These are phyloP conservation scores for Troilus luridus DNA, from an alignment of 2,888 invertebrate genomes.

Conservation along the genomic window DNA sequence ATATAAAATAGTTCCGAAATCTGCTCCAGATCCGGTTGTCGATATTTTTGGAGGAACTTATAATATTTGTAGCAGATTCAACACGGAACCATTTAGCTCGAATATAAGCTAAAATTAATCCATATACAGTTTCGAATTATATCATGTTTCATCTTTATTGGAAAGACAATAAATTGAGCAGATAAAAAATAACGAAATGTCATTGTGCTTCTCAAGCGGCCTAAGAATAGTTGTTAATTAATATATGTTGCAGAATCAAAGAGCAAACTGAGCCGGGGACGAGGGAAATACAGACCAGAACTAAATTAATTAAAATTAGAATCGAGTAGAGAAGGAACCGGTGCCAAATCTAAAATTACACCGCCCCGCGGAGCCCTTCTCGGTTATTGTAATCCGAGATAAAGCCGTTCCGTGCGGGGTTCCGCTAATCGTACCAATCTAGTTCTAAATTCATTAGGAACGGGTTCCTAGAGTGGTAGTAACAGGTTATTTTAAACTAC, in stretches of 20 bases:
- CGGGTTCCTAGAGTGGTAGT: too few species aligned
- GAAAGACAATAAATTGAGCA: not conserved
- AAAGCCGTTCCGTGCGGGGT: not conserved
- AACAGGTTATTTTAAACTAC: too few species aligned
- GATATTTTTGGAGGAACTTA: too few species aligned
- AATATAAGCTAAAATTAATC: not conserved
- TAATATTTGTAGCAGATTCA: not conserved
- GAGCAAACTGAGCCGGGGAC: not conserved
- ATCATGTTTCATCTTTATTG: not conserved
- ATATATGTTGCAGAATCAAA: not conserved
- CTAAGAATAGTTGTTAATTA: not conserved
- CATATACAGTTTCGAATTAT: not conserved
- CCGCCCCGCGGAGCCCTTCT: not conserved
- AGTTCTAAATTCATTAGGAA: not conserved
- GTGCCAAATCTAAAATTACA: conserved; percentile 47
- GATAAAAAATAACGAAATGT: not conserved
- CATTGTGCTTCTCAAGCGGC: too few species aligned
- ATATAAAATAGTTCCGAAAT: too few species aligned
- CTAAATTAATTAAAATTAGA: conserved; percentile 49
- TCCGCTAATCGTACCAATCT: not conserved
- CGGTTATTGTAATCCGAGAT: conserved; percentile 44
- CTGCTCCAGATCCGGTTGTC: too few species aligned
- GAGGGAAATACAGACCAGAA: conserved; percentile 12
- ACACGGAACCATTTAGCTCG: not conserved
- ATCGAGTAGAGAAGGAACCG: not conserved